phyloP scores from a whole-genome alignment of 2,113 vertebrate species.

The Budorcas taxicolor region DNA sequence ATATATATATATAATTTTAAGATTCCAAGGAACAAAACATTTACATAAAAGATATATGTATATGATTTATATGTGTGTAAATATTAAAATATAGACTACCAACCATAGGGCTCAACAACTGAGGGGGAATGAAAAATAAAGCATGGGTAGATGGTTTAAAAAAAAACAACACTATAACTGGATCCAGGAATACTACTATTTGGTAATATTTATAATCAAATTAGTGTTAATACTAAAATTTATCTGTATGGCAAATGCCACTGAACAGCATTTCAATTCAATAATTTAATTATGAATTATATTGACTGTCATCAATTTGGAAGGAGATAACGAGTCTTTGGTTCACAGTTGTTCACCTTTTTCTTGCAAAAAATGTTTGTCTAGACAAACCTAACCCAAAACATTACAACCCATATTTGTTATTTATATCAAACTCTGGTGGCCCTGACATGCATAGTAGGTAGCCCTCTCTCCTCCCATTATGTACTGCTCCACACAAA shows the following conservation, averaged over 20 bases:
- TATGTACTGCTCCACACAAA: background rate
- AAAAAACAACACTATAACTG: background rate
- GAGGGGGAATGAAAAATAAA: background rate
- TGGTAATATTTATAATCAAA: background rate
- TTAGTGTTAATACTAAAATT: background rate
- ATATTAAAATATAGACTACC: background rate
- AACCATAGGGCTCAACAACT: background rate
- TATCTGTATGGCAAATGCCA: background rate
- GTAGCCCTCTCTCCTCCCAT: background rate
- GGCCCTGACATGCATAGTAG: background rate
- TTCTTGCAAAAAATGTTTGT: background rate
- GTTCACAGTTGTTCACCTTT: background rate
- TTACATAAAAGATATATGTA: background rate
- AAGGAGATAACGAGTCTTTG: background rate
- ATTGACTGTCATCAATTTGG: background rate
- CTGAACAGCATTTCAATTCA: background rate
- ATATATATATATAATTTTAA: background rate
- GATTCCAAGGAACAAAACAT: background rate
- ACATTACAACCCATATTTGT: background rate
- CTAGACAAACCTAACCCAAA: background rate
- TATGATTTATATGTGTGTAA: background rate
- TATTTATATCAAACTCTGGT: background rate
- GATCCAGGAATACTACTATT: background rate
- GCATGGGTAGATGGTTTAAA: background rate
- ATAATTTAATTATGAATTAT: slow-evolving; percentile 23